phyloP scores from a whole-genome alignment of 2,797 vertebrate genomes.

The Typhlichthys eigenmanni region DNA sequence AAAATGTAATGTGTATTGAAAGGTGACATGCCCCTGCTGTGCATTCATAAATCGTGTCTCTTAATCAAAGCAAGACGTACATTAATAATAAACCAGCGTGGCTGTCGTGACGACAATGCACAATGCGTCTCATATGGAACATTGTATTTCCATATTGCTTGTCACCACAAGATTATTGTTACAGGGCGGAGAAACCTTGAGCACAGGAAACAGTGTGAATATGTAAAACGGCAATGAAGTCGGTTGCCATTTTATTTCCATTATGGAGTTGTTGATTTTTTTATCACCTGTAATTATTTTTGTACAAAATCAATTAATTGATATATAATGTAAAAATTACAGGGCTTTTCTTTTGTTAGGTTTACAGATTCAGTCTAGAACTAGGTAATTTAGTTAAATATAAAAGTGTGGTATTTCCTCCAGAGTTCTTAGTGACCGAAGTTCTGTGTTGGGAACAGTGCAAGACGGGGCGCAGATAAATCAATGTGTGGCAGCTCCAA shows the following conservation, averaged over 20 bases:
- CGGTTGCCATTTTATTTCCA: slow-evolving; percentile 29
- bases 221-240: slow-evolving; percentile 28
- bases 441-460: slow-evolving; percentile 66
- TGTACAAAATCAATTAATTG: slow-evolving; percentile 5
- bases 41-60: slow-evolving; percentile 80
- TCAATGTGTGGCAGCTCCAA: slow-evolving; percentile 63
- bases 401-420: slow-evolving; percentile 31
- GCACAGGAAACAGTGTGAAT: slow-evolving; percentile 24
- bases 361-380: neutral
- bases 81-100: slow-evolving; percentile 79
- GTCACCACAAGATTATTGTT: slow-evolving; percentile 50
- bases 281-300: slow-evolving; percentile 13
- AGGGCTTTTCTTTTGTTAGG: neutral
- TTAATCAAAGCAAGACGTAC: slow-evolving; percentile 77
- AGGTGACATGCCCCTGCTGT: slow-evolving; percentile 39
- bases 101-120: slow-evolving; percentile 75
- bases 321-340: neutral
- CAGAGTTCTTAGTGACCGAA: slow-evolving; percentile 70
- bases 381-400: neutral
- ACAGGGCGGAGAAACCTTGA: slow-evolving; percentile 31
- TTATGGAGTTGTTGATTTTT: slow-evolving; percentile 13
- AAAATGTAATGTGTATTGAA: slow-evolving; percentile 22
- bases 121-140: slow-evolving; percentile 82
- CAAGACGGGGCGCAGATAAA: slow-evolving; percentile 65
- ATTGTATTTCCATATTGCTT: slow-evolving; percentile 86